Conservation (phyloP, 2,888 invertebrate species). For the Ormyrus labotus region DNA sequence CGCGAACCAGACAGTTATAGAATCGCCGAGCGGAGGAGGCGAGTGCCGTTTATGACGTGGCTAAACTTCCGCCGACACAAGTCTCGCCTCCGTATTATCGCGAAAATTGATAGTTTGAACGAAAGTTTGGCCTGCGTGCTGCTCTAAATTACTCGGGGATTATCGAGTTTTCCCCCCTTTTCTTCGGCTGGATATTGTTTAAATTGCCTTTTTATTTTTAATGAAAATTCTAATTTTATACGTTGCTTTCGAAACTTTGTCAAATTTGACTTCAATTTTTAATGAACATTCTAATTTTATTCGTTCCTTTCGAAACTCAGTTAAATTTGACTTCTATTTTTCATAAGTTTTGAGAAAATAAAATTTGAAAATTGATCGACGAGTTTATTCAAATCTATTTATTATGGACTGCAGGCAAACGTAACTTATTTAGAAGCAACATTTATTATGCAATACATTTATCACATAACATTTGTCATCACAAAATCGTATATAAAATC, state of each 20-base stretch:
- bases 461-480: no score
- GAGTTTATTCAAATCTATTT: no score
- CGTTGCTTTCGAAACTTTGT: not conserved
- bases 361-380: no score
- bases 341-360: no score
- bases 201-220: conserved; percentile 1
- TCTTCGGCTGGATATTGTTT: no score
- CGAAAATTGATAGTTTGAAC: conserved; percentile 47
- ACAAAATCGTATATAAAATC: no score
- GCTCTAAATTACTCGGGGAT: conserved; percentile 30
- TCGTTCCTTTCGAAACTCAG: not conserved
- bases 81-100: conserved; percentile 33
- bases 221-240: conserved; percentile 7
- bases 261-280: not conserved
- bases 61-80: conserved; percentile 36
- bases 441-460: no score
- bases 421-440: no score
- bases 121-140: conserved; percentile 24
- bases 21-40: conserved; percentile 27
- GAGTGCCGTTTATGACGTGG: conserved; percentile 48
- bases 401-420: no score
- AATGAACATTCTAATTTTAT: conserved; percentile 7
- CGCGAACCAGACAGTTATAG: conserved; percentile 15
- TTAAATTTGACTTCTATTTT: not conserved
- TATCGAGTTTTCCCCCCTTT: conserved; percentile 22